phyloP scores from a whole-genome alignment of 2,888 invertebrate species.

The Leucophenga maculata region DNA sequence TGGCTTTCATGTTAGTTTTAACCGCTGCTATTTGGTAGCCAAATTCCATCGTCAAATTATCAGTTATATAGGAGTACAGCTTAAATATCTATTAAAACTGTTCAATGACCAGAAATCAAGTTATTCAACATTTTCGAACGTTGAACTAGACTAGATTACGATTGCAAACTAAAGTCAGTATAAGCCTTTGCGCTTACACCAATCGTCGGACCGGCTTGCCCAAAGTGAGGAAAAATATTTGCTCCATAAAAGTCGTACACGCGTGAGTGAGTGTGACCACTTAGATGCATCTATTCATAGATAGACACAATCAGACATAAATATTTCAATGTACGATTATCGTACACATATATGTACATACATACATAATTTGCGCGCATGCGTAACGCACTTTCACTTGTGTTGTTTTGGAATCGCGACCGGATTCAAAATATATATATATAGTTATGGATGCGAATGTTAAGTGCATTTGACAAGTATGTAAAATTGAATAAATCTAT shows the following conservation, averaged over 20 bases:
- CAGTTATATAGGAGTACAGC: no score
- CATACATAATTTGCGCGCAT: conserved; percentile 9
- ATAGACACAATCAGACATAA: background rate
- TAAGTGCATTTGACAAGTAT: background rate
- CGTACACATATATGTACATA: conserved; percentile 17
- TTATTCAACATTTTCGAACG: conserved; percentile 31
- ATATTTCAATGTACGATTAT: no score
- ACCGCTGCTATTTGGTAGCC: no score
- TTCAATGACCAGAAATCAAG: conserved; percentile 18
- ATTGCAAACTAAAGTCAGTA: conserved; percentile 2
- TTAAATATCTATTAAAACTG: background rate
- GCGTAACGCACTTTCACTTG: conserved; percentile 36
- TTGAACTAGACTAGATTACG: conserved; percentile 33
- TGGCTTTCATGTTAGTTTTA: no score
- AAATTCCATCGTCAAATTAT: no score
- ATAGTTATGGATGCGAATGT: background rate
- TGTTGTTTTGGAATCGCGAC: background rate
- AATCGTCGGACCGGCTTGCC: background rate
- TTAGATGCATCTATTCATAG: background rate
- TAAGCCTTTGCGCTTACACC: background rate
- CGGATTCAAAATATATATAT: conserved; percentile 6
- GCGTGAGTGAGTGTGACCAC: conserved; percentile 4
- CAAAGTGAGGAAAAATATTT: background rate
- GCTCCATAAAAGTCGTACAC: conserved; percentile 1
- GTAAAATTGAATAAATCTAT: background rate